Conservation (phyloP, 2,888 invertebrate genomes). For the Serrognathus titanus region DNA sequence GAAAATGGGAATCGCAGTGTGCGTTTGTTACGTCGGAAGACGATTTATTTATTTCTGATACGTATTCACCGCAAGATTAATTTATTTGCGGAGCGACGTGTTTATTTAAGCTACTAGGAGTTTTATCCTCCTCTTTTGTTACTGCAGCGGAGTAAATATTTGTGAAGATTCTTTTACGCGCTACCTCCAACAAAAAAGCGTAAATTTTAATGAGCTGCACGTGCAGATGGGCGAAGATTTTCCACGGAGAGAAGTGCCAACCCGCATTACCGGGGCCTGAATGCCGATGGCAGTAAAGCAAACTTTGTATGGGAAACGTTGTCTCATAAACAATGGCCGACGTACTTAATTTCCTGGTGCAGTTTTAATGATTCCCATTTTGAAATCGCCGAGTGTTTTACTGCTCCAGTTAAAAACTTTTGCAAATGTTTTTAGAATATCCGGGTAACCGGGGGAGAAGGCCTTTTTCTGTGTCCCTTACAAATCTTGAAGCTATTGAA, state of each 20-base stretch:
- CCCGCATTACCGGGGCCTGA: background rate
- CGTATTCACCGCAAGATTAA: background rate
- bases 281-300: background rate
- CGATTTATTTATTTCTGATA: background rate
- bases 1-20: constrained; percentile 1
- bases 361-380: background rate
- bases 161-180: background rate
- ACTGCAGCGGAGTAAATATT: background rate
- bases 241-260: background rate
- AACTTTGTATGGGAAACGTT: background rate
- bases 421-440: background rate
- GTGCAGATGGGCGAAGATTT: background rate
- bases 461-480: no score
- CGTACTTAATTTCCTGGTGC: constrained; percentile 3
- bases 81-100: background rate
- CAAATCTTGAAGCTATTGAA: no score
- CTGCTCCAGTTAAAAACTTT: constrained; percentile 1
- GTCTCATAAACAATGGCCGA: background rate
- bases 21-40: background rate
- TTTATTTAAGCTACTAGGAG: background rate
- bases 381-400: background rate
- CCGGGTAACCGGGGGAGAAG: background rate
- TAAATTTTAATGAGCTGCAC: background rate
- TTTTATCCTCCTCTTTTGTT: no score
- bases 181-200: background rate